Evolutionary conservation across 2,888 invertebrate genomes (phyloP), one percentile per base, ranked within the genome.

Genomic region (Machimus rusticus): DNA sequence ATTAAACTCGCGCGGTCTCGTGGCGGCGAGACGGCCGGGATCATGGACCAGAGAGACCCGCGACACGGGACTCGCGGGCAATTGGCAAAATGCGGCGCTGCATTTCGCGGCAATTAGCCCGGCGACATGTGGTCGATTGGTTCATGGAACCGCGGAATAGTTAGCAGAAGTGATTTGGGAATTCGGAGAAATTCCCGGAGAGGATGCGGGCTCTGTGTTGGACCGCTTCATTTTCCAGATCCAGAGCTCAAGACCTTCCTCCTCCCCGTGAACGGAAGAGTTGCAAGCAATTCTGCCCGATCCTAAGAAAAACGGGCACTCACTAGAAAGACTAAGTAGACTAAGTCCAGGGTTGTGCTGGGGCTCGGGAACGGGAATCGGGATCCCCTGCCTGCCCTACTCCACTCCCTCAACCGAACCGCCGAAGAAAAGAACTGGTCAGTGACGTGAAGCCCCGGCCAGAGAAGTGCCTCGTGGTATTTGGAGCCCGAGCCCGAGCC

Each of bases 361-460:
- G 16, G 23, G 28, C 5, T 19, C 43, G 31, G 77, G 37, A n/a
- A 34, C 19, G 43, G 5, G 43, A 46, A 46, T 46, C 43, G 2
- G 37, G 19, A 77, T 34, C 77, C 77, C 37, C 37, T 39, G 37
- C 37, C 77, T 77, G 77, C 77, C 37, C 37, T 16, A 46, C 43
- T 16, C 16, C 43, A 46, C 43, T 14, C 19, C 34, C 9, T 19
- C 46, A 12, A 1, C 78, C 12, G 23, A n/a, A 28, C 1, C 51
- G 46, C 8, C 23, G 43, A 79, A 66, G 46, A 39, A 84, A 84
- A 84, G 82, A 66, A 66, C 82, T 84, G 82, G 57, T 84, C 82
- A 57, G 66, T 66, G 39, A 84, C 34, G 57, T 66, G 74, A 74
- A 43, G 74, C 85, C 85, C 85, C 46, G 43, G 34, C 46, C 23